Base-by-base conservation (phyloP, 2,113 vertebrate species). In the Cnemophilus loriae region DNA sequence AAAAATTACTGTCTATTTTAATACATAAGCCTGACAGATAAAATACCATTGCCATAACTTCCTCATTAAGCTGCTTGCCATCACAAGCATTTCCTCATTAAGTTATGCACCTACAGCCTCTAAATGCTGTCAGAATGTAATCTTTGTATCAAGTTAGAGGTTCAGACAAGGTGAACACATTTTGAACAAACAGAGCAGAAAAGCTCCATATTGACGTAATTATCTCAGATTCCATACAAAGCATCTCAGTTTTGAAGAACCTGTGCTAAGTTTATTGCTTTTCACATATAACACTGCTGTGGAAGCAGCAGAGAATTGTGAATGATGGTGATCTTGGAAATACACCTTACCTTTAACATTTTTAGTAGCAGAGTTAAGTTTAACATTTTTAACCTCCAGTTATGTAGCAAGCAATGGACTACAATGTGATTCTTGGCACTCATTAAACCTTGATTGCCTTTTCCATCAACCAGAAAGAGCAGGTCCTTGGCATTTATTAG, bases 381-480 rank as follows among this genome's bases (percentile, higher is more conserved):
- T 89, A 85, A 64, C 14, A 28, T 87, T 95, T 96, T 97, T 95
- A 96, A 92, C 35, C 68, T 95, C 69, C 69, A 42, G 49, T 86
- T 80, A 61, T 93, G 53, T 61, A 92, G 68, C 55, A 96, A 87
- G 55, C 39, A 94, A 76, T 84, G 65, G 86, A 93, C 73, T 81
- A 35, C 28, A 85, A 18, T 82, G 81, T 79, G 70, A 87, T 95
- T 94, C 50, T 61, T 96, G 59, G 60, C 47, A 83, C 61, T 96
- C 84, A 83, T 95, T 97, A 96, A 97, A 63, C 87, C 59, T 87
- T 96, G 86, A 91, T 94, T 93, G 33, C 77, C 41, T 76, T 97
- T 96, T 97, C 81, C 59, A 96, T 93, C 50, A 96, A 57, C 35
- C 33, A 80, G 65, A 64, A 68, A 46, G 77, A 85, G 12, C 46